These are phyloP conservation scores for Drosophila auraria DNA, from an alignment of 1,140 invertebrate genomes.

Conservation along the genomic window DNA sequence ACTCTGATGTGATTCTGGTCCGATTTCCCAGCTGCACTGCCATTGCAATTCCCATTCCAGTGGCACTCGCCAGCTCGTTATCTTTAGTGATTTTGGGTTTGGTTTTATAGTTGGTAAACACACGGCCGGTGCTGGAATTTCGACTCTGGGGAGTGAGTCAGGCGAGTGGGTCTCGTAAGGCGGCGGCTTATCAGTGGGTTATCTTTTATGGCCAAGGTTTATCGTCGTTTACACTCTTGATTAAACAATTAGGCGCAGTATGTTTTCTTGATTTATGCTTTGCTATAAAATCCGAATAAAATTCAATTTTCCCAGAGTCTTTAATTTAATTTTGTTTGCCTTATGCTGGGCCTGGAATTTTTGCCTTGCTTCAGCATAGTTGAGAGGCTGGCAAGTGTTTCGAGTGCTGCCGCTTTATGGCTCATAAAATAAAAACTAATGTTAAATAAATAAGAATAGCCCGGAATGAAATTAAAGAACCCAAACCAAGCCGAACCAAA, in stretches of 20 bases:
- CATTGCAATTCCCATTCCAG: conserved; percentile 30
- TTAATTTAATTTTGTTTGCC: conserved; percentile 34
- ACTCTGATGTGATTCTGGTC: conserved; percentile 65
- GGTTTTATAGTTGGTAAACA: conserved; percentile 33
- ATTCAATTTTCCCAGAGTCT: conserved; percentile 17
- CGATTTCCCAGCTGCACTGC: conserved; percentile 23
- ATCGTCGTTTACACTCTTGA: conserved; percentile 43
- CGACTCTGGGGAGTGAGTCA: conserved; percentile 21
- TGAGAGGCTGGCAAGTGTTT: neutral
- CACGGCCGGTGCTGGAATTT: conserved; percentile 14
- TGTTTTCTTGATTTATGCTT: conserved; percentile 40
- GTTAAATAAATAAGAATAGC: conserved; percentile 79
- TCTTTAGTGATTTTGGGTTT: conserved; percentile 43
- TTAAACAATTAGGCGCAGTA: conserved; percentile 41
- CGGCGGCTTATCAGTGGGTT: conserved; percentile 41
- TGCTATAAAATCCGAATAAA: conserved; percentile 13
- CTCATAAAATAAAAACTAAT: conserved; percentile 76
- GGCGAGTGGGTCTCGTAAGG: conserved; percentile 12
- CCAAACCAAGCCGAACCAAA: neutral
- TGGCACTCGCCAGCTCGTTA: conserved; percentile 27
- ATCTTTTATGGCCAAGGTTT: conserved; percentile 37
- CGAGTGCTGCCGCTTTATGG: conserved; percentile 47
- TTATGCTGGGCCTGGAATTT: conserved; percentile 6
- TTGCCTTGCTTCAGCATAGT: too few relatives aligned
- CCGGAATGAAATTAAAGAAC: conserved; percentile 66